Conservation (phyloP, 1,140 invertebrate species). For the Nymphalis io region DNA sequence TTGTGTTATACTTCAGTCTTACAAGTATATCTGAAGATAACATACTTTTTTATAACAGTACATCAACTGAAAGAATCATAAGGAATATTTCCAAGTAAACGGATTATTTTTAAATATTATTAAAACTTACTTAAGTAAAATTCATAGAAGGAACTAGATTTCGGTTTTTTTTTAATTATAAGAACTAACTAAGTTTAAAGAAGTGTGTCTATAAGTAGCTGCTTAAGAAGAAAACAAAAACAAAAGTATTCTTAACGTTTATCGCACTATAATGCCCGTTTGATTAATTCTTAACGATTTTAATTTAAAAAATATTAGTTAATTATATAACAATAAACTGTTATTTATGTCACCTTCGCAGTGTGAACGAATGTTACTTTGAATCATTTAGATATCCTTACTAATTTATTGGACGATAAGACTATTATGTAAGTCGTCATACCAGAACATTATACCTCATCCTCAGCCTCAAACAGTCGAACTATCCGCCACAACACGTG, state of each 20-base stretch:
- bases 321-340: no score
- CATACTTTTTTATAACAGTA: neutral
- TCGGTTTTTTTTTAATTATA: neutral
- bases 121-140: neutral
- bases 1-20: no score
- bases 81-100: neutral
- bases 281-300: neutral
- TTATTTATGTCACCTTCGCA: no score
- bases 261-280: no score
- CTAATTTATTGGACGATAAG: neutral
- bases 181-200: neutral
- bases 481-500: slow-evolving; percentile 17
- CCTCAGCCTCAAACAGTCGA: slow-evolving; percentile 18
- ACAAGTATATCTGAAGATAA: no score
- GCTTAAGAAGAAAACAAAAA: neutral
- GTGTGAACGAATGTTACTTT: no score
- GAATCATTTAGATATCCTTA: neutral
- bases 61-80: neutral
- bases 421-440: neutral
- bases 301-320: no score
- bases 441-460: neutral
- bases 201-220: neutral
- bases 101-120: neutral
- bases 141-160: neutral
- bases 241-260: neutral